These are phyloP conservation scores for Xiphorhynchus erythropygius DNA, from an alignment of 2,797 vertebrate species.

Conservation along the genomic window DNA sequence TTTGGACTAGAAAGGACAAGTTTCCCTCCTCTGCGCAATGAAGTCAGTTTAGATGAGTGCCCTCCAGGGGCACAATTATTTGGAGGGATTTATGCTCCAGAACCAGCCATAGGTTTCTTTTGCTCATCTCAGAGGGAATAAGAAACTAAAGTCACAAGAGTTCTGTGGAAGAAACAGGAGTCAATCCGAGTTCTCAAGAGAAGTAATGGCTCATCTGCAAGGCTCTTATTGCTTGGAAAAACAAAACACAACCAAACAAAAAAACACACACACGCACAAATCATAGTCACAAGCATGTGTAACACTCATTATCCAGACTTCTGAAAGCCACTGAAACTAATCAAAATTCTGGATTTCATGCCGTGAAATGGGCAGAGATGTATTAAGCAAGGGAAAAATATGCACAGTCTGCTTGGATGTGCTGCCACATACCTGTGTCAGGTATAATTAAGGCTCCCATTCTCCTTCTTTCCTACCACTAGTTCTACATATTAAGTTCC, in stretches of 20 bases:
- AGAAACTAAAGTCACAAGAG: not conserved
- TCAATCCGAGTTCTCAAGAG: not conserved
- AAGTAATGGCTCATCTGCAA: not conserved
- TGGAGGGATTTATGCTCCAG: not conserved
- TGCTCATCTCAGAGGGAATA: not conserved
- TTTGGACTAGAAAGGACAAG: not conserved
- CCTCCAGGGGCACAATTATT: not conserved
- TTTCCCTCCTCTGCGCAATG: not conserved
- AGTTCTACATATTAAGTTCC: not conserved
- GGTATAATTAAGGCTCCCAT: not conserved
- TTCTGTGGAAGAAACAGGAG: not conserved
- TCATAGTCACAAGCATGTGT: not conserved
- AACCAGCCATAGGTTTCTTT: not conserved
- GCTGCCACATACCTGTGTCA: not conserved
- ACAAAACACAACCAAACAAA: not conserved
- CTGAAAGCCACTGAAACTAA: not conserved
- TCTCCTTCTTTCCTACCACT: not conserved
- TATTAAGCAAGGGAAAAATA: not conserved
- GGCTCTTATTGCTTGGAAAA: not conserved
- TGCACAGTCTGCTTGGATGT: not conserved
- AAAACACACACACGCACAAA: not conserved
- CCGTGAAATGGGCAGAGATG: accelerated
- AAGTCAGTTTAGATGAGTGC: not conserved
- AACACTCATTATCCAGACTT: not conserved
- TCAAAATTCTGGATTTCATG: not conserved